Evolutionary conservation across 2,113 vertebrate species (phyloP), one percentile per base, ranked within the genome.

Genomic region (Hemibagrus wyckioides): DNA sequence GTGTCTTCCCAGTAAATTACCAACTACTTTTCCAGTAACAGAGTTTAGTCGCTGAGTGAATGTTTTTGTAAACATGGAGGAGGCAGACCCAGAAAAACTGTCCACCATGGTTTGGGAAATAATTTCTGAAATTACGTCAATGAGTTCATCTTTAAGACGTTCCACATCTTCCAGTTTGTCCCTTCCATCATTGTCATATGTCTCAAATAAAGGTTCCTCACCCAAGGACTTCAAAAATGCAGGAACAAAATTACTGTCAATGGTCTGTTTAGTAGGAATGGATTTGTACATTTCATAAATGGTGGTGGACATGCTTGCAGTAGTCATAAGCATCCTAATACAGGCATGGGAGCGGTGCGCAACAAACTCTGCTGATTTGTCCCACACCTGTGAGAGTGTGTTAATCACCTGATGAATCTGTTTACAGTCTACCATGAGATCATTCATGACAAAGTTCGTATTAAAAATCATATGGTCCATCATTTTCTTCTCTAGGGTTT

Each of bases 191-290:
- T 87, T 23, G 11, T 87, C 82, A 81, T 80, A 87, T 14, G 14
- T 56, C 44, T 28, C 21, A 71, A 19, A 9, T 65, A 25, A 0
- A 30, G 39, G 6, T 5, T 76, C 17, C 28, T 87, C 19, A 1
- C 77, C 19, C 23, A 87, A 80, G 28, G 44, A 5, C 44, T 81
- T 36, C 7, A 67, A 21, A 59, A 87, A 87, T 23, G 67, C 33
- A 25, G 82, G 85, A 41, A 89, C 81, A 84, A 89, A 84, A 10
- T 80, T 85, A 2, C 3, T 5, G 21, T 87, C 65, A 36, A 87
- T 71, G 30, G 57, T 71, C 7, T 15, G 11, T 56, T 69, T 39
- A 21, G 73, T 87, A 14, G 80, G 88, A 61, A 75, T 44, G 6
- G 80, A 57, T 8, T 44, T 39, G 48, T 59, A 41, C 48, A 84